Percentiles rank a stretch among this genome's conserved stretches.
Conservation (phyloP, 2,113 vertebrate species). For the Triplophysa rosa region DNA sequence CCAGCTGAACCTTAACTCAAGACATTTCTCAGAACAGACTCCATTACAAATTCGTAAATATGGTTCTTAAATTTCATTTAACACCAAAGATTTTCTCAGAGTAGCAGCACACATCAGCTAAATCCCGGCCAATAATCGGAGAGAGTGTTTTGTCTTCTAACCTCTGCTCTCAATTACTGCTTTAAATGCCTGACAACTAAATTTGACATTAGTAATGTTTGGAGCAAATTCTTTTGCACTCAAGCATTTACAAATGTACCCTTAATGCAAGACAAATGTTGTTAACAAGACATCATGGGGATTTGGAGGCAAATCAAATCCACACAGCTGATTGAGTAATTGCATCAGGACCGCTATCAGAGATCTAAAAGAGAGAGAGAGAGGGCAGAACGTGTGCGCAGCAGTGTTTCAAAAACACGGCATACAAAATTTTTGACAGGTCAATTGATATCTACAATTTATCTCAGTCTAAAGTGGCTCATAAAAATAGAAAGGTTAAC, state of each 20-base stretch:
- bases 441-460: too few species aligned
- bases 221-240: constrained; percentile 53
- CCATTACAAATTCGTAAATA: neutral
- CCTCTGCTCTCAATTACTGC: constrained; percentile 64
- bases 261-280: constrained; percentile 70
- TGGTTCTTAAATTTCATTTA: constrained; percentile 1
- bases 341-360: constrained; percentile 50
- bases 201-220: constrained; percentile 64
- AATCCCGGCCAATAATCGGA: constrained; percentile 48
- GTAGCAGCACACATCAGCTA: constrained; percentile 43
- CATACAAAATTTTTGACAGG: neutral
- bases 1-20: neutral
- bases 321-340: constrained; percentile 63
- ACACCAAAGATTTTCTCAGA: constrained; percentile 9
- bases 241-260: constrained; percentile 52
- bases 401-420: constrained; percentile 11
- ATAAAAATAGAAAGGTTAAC: constrained; percentile 27
- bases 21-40: neutral
- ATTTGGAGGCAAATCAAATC: constrained; percentile 54
- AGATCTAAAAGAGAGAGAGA: constrained; percentile 38
- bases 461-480: neutral
- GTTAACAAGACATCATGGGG: constrained; percentile 63
- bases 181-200: constrained; percentile 63
- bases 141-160: constrained; percentile 49
- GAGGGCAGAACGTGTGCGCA: constrained; percentile 31